Evolutionary conservation across 2,888 invertebrate species (phyloP).

Genomic region (Drosophila helvetica): DNA sequence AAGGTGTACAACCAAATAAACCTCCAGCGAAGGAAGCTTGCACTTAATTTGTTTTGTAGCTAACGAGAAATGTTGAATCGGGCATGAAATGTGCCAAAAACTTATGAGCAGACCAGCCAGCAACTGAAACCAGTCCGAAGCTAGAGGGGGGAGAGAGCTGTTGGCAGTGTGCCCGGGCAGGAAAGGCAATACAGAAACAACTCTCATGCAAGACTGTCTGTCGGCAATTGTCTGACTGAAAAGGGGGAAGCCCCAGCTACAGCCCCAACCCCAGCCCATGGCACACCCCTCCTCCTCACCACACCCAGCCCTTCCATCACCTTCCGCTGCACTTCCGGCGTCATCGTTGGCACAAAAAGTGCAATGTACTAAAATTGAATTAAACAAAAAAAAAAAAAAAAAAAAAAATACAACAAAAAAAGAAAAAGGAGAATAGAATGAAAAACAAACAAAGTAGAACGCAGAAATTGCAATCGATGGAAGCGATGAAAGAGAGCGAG

Average conservation of each 20-base stretch:
- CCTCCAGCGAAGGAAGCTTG: constrained; percentile 18
- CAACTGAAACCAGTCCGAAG: constrained; percentile 38
- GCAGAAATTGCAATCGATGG: constrained; percentile 44
- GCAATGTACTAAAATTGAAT: constrained; percentile 78
- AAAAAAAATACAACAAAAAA: constrained; percentile 34
- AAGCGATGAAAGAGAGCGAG: neutral
- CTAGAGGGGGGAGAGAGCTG: constrained; percentile 32
- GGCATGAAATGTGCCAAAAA: constrained; percentile 62
- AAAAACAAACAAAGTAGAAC: constrained; percentile 53
- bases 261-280: constrained; percentile 42
- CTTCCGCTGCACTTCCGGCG: constrained; percentile 70
- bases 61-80: constrained; percentile 41
- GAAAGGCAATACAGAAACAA: constrained; percentile 28
- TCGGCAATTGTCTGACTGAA: constrained; percentile 34
- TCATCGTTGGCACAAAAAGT: constrained; percentile 66
- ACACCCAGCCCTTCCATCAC: constrained; percentile 32
- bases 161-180: constrained; percentile 62
- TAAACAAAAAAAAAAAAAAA: constrained; percentile 70
- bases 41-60: constrained; percentile 5
- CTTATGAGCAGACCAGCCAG: constrained; percentile 30
- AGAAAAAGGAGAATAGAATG: constrained; percentile 29
- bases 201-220: constrained; percentile 34
- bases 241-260: constrained; percentile 40
- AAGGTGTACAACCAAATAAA: neutral
- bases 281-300: neutral